Percentiles rank a stretch among this genome's conserved stretches.
Evolutionary conservation across 2,888 invertebrate genomes (phyloP).

Genomic region (Pilophorus perplexus): DNA sequence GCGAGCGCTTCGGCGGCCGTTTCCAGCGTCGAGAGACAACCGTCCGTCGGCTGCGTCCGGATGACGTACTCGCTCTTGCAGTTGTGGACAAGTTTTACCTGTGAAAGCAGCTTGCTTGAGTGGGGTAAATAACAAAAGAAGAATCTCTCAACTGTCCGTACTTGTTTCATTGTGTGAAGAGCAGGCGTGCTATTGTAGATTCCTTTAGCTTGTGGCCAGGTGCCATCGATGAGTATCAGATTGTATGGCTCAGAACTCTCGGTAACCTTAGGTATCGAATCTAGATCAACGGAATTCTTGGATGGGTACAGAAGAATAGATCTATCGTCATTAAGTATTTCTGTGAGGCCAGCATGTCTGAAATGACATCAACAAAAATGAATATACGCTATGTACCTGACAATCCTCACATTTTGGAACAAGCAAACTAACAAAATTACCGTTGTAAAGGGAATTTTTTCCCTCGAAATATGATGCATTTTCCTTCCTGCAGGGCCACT

Average conservation of each 20-base stretch:
- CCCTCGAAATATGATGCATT: conserved; percentile 76
- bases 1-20: conserved; percentile 78
- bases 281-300: conserved; percentile 67
- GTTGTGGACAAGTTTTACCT: conserved; percentile 72
- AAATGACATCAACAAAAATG: conserved; percentile 15
- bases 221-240: conserved; percentile 84
- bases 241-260: conserved; percentile 60
- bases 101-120: too few relatives aligned
- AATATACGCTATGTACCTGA: not conserved
- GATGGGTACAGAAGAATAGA: conserved; percentile 81
- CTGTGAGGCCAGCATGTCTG: conserved; percentile 60
- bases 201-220: conserved; percentile 93
- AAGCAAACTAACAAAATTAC: conserved; percentile 52
- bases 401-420: not conserved
- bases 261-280: conserved; percentile 54
- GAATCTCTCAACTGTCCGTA: too few relatives aligned
- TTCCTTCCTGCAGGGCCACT: conserved; percentile 68
- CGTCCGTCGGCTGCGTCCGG: conserved; percentile 88
- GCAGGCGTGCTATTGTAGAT: conserved; percentile 80
- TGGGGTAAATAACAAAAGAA: too few relatives aligned
- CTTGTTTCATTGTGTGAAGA: conserved; percentile 70
- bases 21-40: conserved; percentile 86
- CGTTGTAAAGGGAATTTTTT: conserved; percentile 75
- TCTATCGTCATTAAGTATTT: conserved; percentile 64
- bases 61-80: conserved; percentile 84